Evolutionary conservation across 2,888 invertebrate species (phyloP), one percentile per base, ranked within the genome.

Genomic region (Hofmannophila pseudospretella): DNA sequence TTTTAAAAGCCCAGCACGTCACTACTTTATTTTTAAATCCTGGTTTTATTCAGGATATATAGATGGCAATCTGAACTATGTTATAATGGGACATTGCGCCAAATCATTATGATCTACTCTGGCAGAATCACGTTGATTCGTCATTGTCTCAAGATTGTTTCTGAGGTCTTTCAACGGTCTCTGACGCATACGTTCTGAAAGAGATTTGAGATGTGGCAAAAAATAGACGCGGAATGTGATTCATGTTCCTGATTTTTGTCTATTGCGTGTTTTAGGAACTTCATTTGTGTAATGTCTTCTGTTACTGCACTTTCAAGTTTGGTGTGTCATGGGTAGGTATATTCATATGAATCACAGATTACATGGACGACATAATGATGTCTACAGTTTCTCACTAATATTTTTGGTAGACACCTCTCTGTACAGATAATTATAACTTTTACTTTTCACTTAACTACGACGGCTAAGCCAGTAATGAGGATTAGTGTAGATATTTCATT

Each of bases 1-100:
- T 52, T 56, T 59, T 58, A 56, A 59, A 54, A 51, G 49, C 58
- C 34, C 56, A 51, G 33, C 35, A 38, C 41, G 44, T 45, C 38
- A 31, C n/a, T n/a, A n/a, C n/a, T n/a, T n/a, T n/a, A 26, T 28
- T 38, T 43, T 35, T 22, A 32, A 32, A 43, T 40, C 54, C 40
- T 29, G 39, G 39, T 29, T 35, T 49, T 54, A 42, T 44, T 11
- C 27, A 7, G 23, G 11, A 27, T 11, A 11, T 27, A n/a, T 23
- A 7, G 27, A 37, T 41, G 34, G 36, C 38, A 34, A 38, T 44
- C 44, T 47, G 54, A 38, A 42, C 44, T 47, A 52, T 27, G 19
- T 34, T 31, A 26, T 38, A 16, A 4, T 16, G 16, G 22, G 7
- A 22, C 8, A 2, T 22, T 2, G 5, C 22, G 7, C 22, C 8